phyloP scores from a whole-genome alignment of 2,888 invertebrate species.

The Lycia hirtaria region DNA sequence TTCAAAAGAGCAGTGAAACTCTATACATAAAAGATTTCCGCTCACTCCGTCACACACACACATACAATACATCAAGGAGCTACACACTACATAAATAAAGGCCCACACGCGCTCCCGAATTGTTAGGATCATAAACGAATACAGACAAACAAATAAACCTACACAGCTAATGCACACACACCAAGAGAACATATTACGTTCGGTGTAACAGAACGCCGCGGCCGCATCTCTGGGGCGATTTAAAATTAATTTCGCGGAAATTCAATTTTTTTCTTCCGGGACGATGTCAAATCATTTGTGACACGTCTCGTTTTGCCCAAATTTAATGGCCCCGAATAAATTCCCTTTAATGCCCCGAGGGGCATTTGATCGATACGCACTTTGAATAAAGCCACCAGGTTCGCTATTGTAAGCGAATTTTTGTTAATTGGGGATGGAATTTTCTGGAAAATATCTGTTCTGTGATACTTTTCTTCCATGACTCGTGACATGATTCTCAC shows the following conservation, averaged over 20 bases:
- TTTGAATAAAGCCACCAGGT: constrained; percentile 17
- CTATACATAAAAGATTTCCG: no score
- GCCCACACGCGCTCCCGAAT: no score
- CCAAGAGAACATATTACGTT: no score
- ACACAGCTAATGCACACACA: no score
- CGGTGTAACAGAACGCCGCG: constrained; percentile 15
- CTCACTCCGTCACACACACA: no score
- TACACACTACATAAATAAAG: no score
- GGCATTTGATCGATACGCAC: constrained; percentile 17
- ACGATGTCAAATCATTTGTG: constrained; percentile 52
- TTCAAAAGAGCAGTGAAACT: no score
- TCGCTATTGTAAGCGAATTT: constrained; percentile 12
- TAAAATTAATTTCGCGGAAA: constrained; percentile 66
- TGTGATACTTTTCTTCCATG: not conserved
- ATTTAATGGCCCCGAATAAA: constrained; percentile 35
- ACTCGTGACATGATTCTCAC: no score
- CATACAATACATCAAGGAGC: no score
- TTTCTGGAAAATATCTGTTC: not conserved
- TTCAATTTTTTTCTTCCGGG: constrained; percentile 55
- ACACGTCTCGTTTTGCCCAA: constrained; percentile 44
- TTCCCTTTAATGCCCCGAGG: constrained; percentile 21
- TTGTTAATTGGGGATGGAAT: no score
- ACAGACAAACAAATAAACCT: no score
- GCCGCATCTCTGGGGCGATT: constrained; percentile 47
- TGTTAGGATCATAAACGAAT: no score